Base-by-base conservation (phyloP, 1,140 invertebrate species). In the Drosophila nigrodunni region DNA sequence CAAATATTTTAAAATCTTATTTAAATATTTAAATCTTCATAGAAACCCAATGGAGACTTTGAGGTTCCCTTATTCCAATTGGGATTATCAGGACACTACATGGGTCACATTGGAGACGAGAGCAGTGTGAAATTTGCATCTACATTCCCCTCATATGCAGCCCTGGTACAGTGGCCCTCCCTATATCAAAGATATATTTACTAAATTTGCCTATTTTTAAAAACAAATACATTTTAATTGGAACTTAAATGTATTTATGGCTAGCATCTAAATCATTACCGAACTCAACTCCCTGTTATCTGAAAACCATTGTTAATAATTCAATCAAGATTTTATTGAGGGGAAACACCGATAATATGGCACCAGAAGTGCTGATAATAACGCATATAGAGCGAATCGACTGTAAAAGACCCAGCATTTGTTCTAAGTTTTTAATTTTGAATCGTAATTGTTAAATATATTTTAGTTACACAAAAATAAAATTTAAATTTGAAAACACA, bases 41-140 rank as follows among this genome's bases (percentile, higher is more conserved):
- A 93, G 78, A 75, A 75, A 62, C 94, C 95, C 91, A 92, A 82
- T 72, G 60, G 57, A 5, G 30, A 50, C 18, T 75, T 52, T 10
- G 6, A 58, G 7, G 73, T 75, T 1, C 74, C 74, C 43, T 18
- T 55, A 41, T 52, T 77, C n/a, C 34, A 77, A 30, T 13, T 77
- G 10, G 74, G 74, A 9, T 9, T 77, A 10, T 66, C 69, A 0
- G 50, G 37, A n/a, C 62, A 67, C n/a, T 41, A 60, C 41, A 41
- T 67, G 47, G 50, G 61, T 7, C 7, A 66, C 4, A n/a, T 67
- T 0, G 60, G 69, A 2, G 73, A 75, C 30, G 59, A 49, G 59
- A 8, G 11, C 0, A 52, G 52, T 49, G 0, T n/a, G 9, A 35
- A 62, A 1, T 75, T 75, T 3, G 73, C 73, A 15, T 25, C 73